Percentiles rank a stretch among this genome's conserved stretches.
These are phyloP conservation scores for Oryzias javanicus DNA, from an alignment of 2,113 vertebrate genomes.

Conservation along the genomic window DNA sequence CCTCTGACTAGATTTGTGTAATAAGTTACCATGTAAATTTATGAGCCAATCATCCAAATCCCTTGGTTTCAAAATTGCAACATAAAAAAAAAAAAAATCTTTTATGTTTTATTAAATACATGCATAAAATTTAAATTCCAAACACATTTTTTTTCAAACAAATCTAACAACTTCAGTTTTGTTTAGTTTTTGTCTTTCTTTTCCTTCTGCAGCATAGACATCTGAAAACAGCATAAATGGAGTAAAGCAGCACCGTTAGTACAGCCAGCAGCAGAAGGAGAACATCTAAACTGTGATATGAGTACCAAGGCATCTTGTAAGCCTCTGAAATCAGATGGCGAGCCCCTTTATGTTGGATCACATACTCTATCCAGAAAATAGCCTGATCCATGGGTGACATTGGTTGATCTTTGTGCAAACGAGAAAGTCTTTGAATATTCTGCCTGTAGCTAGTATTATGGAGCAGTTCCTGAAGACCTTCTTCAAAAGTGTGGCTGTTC, in stretches of 20 bases:
- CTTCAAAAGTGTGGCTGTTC: constrained; percentile 44
- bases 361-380: constrained; percentile 71
- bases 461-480: constrained; percentile 46
- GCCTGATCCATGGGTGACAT: constrained; percentile 59
- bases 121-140: too few relatives aligned
- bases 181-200: constrained; percentile 57
- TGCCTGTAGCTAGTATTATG: constrained; percentile 48
- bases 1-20: too few relatives aligned
- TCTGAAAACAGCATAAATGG: constrained; percentile 30
- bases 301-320: constrained; percentile 71
- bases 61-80: too few relatives aligned
- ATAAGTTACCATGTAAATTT: too few relatives aligned
- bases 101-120: too few relatives aligned
- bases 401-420: constrained; percentile 67
- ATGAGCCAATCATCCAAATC: too few relatives aligned
- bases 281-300: constrained; percentile 65
- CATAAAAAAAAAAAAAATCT: too few relatives aligned
- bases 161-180: constrained; percentile 34
- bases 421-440: constrained; percentile 66
- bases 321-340: constrained; percentile 60
- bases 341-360: constrained; percentile 72
- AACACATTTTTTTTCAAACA: background rate
- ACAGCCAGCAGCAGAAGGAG: constrained; percentile 43
- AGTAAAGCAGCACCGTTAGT: constrained; percentile 13
- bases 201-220: constrained; percentile 49